phyloP scores from a whole-genome alignment of 2,888 invertebrate genomes.

The Himalopsyche anomala region DNA sequence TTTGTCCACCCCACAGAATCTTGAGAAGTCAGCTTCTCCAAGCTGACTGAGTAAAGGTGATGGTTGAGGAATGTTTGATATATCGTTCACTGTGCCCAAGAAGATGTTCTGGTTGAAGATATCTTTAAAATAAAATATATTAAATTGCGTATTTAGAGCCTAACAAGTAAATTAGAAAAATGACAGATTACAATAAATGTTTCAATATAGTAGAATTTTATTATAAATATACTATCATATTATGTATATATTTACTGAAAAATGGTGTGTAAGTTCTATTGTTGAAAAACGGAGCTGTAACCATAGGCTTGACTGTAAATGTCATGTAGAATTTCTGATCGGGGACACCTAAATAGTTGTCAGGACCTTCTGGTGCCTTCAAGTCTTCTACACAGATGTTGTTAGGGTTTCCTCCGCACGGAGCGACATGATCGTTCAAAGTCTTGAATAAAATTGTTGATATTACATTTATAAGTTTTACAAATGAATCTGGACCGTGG shows the following conservation, averaged over 20 bases:
- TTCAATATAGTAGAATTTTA: background rate
- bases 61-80: conserved; percentile 57
- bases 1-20: conserved; percentile 47
- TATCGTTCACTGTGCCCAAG: conserved; percentile 60
- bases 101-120: conserved; percentile 33
- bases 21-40: conserved; percentile 33
- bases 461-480: too few relatives aligned
- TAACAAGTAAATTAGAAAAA: too few relatives aligned
- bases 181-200: too few relatives aligned
- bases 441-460: background rate
- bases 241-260: conserved; percentile 47
- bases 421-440: conserved; percentile 37
- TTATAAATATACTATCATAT: background rate
- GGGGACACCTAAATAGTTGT: background rate
- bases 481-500: too few relatives aligned
- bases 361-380: conserved; percentile 3
- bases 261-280: conserved; percentile 44
- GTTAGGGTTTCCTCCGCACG: conserved; percentile 41
- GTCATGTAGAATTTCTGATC: conserved; percentile 50
- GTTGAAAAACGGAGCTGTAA: conserved; percentile 46
- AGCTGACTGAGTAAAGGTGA: conserved; percentile 58
- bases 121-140: conserved; percentile 51
- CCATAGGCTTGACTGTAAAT: conserved; percentile 25
- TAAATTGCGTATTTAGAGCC: too few relatives aligned
- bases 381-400: conserved; percentile 55